Evolutionary conservation across 2,113 vertebrate genomes (phyloP).

Genomic region (Xenus cinereus): DNA sequence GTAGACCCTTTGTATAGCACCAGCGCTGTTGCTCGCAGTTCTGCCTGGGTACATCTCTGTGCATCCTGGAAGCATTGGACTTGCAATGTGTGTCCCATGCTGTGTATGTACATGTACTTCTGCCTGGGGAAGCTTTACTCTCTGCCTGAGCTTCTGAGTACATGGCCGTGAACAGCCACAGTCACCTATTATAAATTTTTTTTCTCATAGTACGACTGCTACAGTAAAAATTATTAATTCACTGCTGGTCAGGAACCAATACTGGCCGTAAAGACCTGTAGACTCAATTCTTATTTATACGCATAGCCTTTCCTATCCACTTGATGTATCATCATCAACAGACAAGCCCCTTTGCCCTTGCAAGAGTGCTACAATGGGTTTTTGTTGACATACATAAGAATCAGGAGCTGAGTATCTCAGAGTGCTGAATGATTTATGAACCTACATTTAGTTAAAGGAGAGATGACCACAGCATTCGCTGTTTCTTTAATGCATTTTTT

Average conservation of each 20-base stretch:
- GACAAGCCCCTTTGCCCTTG: neutral
- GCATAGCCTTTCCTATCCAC: neutral
- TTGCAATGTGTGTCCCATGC: fast-evolving
- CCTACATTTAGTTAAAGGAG: neutral
- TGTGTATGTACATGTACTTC: neutral
- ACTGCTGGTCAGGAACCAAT: neutral
- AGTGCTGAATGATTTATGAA: neutral
- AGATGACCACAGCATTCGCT: neutral
- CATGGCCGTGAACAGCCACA: neutral
- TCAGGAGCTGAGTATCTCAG: neutral
- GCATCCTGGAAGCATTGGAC: neutral
- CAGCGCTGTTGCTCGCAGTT: fast-evolving
- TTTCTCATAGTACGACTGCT: neutral
- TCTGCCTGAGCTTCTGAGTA: neutral
- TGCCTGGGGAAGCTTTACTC: neutral
- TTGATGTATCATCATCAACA: neutral
- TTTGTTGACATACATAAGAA: neutral
- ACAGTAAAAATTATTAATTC: neutral
- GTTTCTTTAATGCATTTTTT: neutral
- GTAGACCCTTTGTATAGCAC: neutral
- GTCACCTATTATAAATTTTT: neutral
- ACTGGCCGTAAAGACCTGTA: neutral
- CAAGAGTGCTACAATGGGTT: neutral
- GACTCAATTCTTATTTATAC: neutral
- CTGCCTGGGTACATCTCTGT: neutral